Conservation (phyloP, 2,888 invertebrate species). For the Dolichomitus sp. region DNA sequence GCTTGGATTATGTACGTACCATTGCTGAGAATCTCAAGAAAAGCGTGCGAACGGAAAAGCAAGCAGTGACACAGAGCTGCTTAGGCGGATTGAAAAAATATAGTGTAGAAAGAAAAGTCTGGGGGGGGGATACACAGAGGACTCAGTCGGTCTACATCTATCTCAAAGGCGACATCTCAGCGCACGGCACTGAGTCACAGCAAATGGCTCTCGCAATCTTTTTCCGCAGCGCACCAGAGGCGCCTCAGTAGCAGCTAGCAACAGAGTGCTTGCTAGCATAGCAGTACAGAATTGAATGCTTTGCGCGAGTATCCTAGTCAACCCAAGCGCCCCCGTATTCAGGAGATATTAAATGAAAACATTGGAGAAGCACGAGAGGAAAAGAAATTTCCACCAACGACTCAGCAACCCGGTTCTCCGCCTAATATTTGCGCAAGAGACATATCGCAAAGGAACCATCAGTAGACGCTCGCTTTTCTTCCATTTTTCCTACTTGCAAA, state of each 20-base stretch:
- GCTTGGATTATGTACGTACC: conserved; percentile 31
- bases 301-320: conserved; percentile 34
- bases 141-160: conserved; percentile 70
- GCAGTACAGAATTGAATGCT: conserved; percentile 46
- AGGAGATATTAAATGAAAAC: conserved; percentile 85
- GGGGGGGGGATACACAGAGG: conserved; percentile 3
- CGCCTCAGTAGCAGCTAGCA: conserved; percentile 52
- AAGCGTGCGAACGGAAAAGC: conserved; percentile 9
- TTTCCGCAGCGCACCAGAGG: conserved; percentile 78
- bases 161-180: conserved; percentile 84
- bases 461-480: conserved; percentile 70
- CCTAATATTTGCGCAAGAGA: conserved; percentile 83
- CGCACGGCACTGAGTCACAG: conserved; percentile 77
- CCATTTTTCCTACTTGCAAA: conserved; percentile 47
- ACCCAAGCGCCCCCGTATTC: conserved; percentile 73
- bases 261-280: conserved; percentile 15
- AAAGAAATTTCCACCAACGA: conserved; percentile 49
- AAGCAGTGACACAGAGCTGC: conserved; percentile 47
- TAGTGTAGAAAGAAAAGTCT: conserved; percentile 40
- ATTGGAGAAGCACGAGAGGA: conserved; percentile 73
- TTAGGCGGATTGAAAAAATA: conserved; percentile 41
- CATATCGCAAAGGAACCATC: conserved; percentile 84
- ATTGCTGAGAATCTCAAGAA: conserved; percentile 20
- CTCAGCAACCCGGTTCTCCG: conserved; percentile 66
- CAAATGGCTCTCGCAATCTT: conserved; percentile 85